These are phyloP conservation scores for Drosophila santomea DNA, from an alignment of 1,140 invertebrate genomes.

Conservation along the genomic window DNA sequence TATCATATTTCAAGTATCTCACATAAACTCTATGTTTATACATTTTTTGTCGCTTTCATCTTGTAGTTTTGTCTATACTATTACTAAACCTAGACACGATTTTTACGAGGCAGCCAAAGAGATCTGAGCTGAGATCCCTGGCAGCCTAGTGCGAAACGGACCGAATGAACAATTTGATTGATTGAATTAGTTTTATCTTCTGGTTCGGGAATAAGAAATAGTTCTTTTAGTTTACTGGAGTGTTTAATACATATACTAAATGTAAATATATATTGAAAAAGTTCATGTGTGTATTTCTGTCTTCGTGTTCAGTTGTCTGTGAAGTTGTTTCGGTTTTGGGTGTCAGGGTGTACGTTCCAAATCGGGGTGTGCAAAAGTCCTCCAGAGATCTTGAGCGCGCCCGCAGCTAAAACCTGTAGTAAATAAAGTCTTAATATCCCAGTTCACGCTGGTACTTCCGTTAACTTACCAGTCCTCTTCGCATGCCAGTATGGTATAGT, in stretches of 20 bases:
- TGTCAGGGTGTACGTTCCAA: slow-evolving; percentile 18
- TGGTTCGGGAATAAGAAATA: slow-evolving; percentile 26
- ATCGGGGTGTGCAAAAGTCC: slow-evolving; percentile 46
- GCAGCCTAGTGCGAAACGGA: slow-evolving; percentile 37
- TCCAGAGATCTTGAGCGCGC: slow-evolving; percentile 32
- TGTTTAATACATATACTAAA: slow-evolving; percentile 74
- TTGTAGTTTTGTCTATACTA: slow-evolving; percentile 61
- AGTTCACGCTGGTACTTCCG: background rate
- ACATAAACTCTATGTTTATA: slow-evolving; percentile 64
- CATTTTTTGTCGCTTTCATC: slow-evolving; percentile 47
- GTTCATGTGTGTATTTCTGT: slow-evolving; percentile 29
- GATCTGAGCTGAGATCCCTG: slow-evolving; percentile 37
- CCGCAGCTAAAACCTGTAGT: slow-evolving; percentile 59
- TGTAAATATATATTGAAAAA: slow-evolving; percentile 53
- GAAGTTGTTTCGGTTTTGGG: slow-evolving; percentile 27
- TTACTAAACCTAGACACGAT: slow-evolving; percentile 61
- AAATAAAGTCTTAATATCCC: background rate
- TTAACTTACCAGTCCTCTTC: slow-evolving; percentile 67
- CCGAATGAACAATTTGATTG: slow-evolving; percentile 36
- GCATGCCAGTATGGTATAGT: slow-evolving; percentile 68
- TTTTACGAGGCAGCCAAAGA: slow-evolving; percentile 10
- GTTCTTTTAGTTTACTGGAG: slow-evolving; percentile 63
- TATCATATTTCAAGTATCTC: slow-evolving; percentile 60
- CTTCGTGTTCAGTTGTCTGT: slow-evolving; percentile 26
- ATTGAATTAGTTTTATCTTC: slow-evolving; percentile 11